Evolutionary conservation across 2,888 invertebrate genomes (phyloP).

Genomic region (Philhelius pedissequus): DNA sequence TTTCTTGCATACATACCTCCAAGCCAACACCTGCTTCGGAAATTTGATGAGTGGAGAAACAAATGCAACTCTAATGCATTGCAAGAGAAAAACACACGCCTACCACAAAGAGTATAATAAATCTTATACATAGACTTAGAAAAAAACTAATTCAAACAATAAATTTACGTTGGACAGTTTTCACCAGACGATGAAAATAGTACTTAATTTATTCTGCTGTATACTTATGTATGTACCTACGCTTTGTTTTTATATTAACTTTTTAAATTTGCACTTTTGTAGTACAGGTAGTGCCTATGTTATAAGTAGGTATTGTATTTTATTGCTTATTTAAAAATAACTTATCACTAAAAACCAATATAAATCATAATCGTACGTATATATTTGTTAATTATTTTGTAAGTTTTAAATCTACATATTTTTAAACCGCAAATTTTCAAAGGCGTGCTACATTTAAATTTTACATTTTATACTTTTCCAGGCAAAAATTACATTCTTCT

Average conservation of each 20-base stretch:
- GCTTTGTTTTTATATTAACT: neutral
- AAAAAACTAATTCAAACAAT: constrained; percentile 31
- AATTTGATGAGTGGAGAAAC: constrained; percentile 45
- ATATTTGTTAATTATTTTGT: neutral
- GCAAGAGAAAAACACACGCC: neutral
- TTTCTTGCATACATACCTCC: neutral
- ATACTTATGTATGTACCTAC: neutral
- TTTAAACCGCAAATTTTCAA: neutral
- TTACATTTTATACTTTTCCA: neutral
- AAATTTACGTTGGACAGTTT: constrained; percentile 31
- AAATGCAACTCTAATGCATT: constrained; percentile 49
- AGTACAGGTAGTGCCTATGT: too few relatives aligned
- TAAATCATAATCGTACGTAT: constrained; percentile 12
- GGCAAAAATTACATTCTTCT: neutral
- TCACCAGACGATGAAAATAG: neutral
- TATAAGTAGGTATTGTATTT: too few relatives aligned
- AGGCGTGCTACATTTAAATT: neutral
- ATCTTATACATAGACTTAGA: constrained; percentile 38
- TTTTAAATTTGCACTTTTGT: too few relatives aligned
- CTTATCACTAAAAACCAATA: constrained; percentile 40
- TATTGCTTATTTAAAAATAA: constrained; percentile 40
- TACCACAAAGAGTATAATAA: constrained; percentile 14
- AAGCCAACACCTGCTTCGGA: constrained; percentile 54
- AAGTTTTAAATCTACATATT: neutral
- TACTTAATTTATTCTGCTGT: neutral